Evolutionary conservation across 2,888 invertebrate species (phyloP).

Genomic region (Protonemura montana): DNA sequence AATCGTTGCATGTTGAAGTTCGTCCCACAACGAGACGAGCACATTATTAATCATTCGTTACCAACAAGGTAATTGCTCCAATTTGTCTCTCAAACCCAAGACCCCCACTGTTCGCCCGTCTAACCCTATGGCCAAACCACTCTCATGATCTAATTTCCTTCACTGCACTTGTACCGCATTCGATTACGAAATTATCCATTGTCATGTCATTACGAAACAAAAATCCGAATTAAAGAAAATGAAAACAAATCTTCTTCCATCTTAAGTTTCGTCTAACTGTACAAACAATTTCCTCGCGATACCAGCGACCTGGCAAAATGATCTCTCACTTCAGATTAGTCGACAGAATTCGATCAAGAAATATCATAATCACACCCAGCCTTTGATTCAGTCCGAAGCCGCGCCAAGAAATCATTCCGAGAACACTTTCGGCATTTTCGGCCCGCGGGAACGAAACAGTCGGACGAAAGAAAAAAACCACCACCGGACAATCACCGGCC

Average conservation of each 20-base stretch:
- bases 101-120: neutral
- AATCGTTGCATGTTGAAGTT: neutral
- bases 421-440: neutral
- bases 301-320: neutral
- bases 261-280: neutral
- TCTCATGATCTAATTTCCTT: neutral
- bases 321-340: neutral
- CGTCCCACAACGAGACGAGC: neutral
- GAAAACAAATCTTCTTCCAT: neutral
- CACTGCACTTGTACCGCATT: neutral
- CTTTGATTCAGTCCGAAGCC: slow-evolving; percentile 1
- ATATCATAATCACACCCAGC: neutral
- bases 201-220: neutral
- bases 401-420: neutral
- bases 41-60: neutral
- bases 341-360: neutral
- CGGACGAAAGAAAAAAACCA: no score
- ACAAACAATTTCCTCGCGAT: neutral
- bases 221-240: neutral
- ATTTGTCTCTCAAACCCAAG: neutral
- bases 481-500: neutral
- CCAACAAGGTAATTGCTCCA: neutral
- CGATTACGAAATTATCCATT: neutral
- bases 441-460: neutral
- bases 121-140: neutral